Evolutionary conservation across 2,888 invertebrate genomes (phyloP), one percentile per base, ranked within the genome.

Genomic region (Carcina quercana): DNA sequence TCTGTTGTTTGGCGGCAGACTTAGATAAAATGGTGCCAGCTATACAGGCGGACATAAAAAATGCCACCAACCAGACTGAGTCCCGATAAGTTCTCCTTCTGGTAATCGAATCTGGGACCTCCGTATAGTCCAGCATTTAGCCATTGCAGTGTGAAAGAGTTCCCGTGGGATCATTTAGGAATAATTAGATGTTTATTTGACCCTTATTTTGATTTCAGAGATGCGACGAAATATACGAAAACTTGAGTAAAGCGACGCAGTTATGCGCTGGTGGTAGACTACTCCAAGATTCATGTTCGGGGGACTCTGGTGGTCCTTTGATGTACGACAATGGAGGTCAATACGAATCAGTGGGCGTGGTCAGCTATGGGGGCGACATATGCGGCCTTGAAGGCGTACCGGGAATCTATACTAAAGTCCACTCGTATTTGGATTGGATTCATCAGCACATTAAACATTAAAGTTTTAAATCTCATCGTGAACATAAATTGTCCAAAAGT

Each of bases 191-290:
- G n/a, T n/a, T n/a, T n/a, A n/a, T n/a, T n/a, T n/a, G n/a, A n/a
- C n/a, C n/a, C n/a, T n/a, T n/a, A n/a, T n/a, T n/a, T n/a, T n/a
- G n/a, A 20, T 20, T 20, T 10, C 20, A 20, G 20, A 20, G 20
- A 20, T 20, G 20, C 20, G 10, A 20, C 3, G 10, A 20, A 8
- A 20, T 8, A 8, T 20, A 10, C n/a, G 2, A 10, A n/a, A 20
- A n/a, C 4, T 8, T 20, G 10, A 20, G 10, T 20, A 10, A 10
- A n/a, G 20, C 8, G 20, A 53, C 54, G 2, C 73, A 73, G 39
- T 37, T 89, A 1, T 89, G 89, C 53, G 88, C 88, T 1, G 89
- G 89, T 1, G 89, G 89, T 1, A 60, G 65, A 24, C 84, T 82
- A 1, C 3, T 20, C 3, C 76, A 76, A 45, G 88, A 89, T 53